These are phyloP conservation scores for Rutilus rutilus DNA, from an alignment of 2,113 vertebrate species.

Conservation along the genomic window DNA sequence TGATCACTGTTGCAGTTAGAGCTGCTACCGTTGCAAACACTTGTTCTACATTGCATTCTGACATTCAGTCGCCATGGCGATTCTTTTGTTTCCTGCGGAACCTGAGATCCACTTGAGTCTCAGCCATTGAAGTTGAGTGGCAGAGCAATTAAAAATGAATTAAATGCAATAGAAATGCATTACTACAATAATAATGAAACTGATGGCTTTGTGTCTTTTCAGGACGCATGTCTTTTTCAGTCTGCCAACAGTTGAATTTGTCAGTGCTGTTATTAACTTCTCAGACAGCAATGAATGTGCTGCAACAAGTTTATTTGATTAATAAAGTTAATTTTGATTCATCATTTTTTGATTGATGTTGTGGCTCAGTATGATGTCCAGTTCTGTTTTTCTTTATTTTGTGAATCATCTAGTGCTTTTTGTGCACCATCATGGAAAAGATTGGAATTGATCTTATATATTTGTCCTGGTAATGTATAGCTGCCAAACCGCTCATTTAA, in stretches of 20 bases:
- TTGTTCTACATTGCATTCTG: neutral
- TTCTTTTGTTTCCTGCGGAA: conserved; percentile 37
- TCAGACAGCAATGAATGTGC: neutral
- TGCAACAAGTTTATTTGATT: neutral
- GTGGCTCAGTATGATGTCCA: neutral
- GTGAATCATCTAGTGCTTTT: neutral
- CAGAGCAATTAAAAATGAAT: conserved; percentile 56
- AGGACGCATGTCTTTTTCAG: neutral
- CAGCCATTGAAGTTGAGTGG: conserved; percentile 21
- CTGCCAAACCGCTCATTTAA: neutral
- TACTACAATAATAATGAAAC: neutral
- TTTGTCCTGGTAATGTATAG: neutral
- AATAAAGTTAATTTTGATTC: too few species aligned
- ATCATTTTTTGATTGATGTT: too few species aligned
- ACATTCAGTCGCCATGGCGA: conserved; percentile 47
- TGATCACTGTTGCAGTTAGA: neutral
- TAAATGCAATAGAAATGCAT: conserved; percentile 31
- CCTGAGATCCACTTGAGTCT: conserved; percentile 50
- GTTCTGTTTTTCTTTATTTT: neutral
- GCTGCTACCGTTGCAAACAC: neutral
- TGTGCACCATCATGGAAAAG: neutral
- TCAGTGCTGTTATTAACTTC: neutral
- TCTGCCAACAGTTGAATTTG: neutral
- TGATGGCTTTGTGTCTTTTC: conserved; percentile 2
- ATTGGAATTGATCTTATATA: neutral